Conservation (phyloP, 2,113 vertebrate species). For the Hydrolagus affinis region DNA sequence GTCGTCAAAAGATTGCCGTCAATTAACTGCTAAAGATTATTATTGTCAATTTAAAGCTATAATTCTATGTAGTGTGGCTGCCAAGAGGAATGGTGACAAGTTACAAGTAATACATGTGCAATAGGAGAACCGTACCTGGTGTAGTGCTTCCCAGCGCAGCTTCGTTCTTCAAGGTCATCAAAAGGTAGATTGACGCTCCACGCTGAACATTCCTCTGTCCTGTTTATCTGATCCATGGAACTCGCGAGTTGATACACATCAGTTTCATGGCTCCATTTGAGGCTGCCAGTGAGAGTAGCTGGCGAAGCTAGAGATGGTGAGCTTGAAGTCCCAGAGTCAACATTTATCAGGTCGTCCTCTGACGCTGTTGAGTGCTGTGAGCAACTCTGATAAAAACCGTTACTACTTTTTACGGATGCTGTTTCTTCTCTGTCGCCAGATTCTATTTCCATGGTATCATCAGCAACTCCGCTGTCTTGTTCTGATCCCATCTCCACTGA, state of each 20-base stretch:
- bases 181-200: constrained; percentile 43
- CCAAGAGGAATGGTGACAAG: too few relatives aligned
- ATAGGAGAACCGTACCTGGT: constrained; percentile 46
- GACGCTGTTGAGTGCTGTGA: constrained; percentile 65
- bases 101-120: background rate
- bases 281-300: constrained; percentile 62
- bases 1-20: too few relatives aligned
- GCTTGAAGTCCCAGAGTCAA: constrained; percentile 64
- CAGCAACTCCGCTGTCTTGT: constrained; percentile 39
- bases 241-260: constrained; percentile 47
- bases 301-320: constrained; percentile 63
- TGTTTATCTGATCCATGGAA: constrained; percentile 35
- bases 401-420: constrained; percentile 61
- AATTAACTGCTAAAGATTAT: too few relatives aligned
- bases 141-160: constrained; percentile 50
- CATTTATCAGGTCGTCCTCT: constrained; percentile 56
- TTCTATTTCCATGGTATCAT: constrained; percentile 39
- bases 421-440: constrained; percentile 63
- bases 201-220: constrained; percentile 2
- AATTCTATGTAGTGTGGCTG: background rate
- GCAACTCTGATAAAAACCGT: constrained; percentile 47
- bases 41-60: too few relatives aligned
- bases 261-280: constrained; percentile 38
- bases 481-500: constrained; percentile 62
- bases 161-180: constrained; percentile 50